phyloP scores from a whole-genome alignment of 1,140 invertebrate species.

The Drosophila pruinosa region DNA sequence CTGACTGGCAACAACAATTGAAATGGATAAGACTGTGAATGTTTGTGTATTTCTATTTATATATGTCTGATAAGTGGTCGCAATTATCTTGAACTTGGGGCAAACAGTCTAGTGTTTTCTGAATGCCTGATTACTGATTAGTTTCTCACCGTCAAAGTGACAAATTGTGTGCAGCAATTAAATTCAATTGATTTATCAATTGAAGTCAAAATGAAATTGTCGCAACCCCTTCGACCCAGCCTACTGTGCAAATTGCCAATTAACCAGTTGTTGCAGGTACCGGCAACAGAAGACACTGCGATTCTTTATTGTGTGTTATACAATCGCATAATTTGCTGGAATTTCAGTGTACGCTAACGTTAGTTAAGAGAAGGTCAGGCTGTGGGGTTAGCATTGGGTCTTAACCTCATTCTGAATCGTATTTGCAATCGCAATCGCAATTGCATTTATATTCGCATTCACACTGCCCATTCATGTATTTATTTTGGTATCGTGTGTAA shows the following conservation, averaged over 20 bases:
- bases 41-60: background rate
- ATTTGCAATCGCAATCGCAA: constrained; percentile 6
- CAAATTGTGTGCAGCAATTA: constrained; percentile 64
- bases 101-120: constrained; percentile 14
- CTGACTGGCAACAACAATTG: background rate
- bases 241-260: constrained; percentile 36
- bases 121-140: constrained; percentile 43
- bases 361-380: constrained; percentile 44
- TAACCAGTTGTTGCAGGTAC: constrained; percentile 25
- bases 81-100: constrained; percentile 31
- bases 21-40: background rate
- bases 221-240: constrained; percentile 9
- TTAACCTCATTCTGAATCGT: constrained; percentile 27
- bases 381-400: constrained; percentile 39
- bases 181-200: constrained; percentile 61
- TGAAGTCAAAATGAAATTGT: constrained; percentile 13
- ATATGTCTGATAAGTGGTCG: constrained; percentile 16
- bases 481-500: constrained; percentile 24
- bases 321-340: too few species aligned
- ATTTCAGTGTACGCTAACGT: too few species aligned
- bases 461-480: too few species aligned
- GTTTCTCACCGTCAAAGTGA: constrained; percentile 43
- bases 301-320: constrained; percentile 14
- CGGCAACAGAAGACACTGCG: background rate
- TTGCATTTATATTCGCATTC: background rate